Evolutionary conservation across 1,140 invertebrate species (phyloP), one percentile per base, ranked within the genome.

Genomic region (Coenobita brevimanus): DNA sequence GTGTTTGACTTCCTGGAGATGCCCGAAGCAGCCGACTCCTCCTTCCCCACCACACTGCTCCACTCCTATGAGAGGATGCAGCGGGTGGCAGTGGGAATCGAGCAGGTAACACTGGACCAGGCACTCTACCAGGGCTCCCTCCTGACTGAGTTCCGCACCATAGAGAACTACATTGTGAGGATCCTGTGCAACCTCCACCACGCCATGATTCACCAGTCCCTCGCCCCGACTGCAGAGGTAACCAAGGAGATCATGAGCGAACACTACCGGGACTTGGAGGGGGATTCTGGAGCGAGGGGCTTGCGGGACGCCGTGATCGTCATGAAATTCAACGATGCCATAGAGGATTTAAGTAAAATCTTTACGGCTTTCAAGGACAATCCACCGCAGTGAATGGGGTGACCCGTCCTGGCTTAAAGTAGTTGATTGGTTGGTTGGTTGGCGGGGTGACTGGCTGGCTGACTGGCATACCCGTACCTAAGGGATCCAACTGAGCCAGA

Each of bases 21-120:
- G 46, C 46, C 46, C 6, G 24, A 62, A 15, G 64, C 80, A 0
- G 38, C 24, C 27, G 36, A 27, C 13, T 6, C 57, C 10, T 50
- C 62, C 75, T 90, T 90, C 86, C 50, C 94, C 83, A 92, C 92
- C 13, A 92, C 93, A 30, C 92, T 96, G 71, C 89, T 94, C 21
- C 92, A 94, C 69, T 92, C 93, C 8, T 96, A 95, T 91, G 92
- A 94, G 84, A 93, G 94, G 90, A 93, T 96, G 91, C 95, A 96
- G 91, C 94, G 92, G 91, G 94, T 94, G 89, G 95, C 95, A 0
- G 95, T 95, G 0, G 95, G 94, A 36, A 89, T 96, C 62, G 95
- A 96, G 88, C 95, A 95, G 91, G 93, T 95, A 15, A 93, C 94
- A n/a, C 93, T 93, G 91, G 95, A 96, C 89, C 94, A 95, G 83